These are phyloP conservation scores for Didymodactylos carnosus DNA, from an alignment of 2,888 invertebrate species.

Conservation along the genomic window DNA sequence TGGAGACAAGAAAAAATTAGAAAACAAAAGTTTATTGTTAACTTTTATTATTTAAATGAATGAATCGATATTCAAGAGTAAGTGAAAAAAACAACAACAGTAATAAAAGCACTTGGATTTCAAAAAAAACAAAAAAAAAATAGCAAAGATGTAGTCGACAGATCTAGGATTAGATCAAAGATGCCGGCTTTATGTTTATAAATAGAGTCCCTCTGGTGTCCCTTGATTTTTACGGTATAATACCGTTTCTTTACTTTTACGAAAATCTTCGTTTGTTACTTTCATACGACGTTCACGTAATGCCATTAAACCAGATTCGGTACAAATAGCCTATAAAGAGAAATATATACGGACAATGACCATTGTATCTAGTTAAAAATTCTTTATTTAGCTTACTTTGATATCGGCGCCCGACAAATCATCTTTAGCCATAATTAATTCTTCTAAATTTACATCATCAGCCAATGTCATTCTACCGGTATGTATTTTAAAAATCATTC, in stretches of 20 bases:
- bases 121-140: neutral
- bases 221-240: conserved; percentile 96
- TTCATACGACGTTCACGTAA: conserved; percentile 93
- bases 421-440: conserved; percentile 96
- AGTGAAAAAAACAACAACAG: neutral
- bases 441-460: conserved; percentile 82
- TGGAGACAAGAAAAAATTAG: no score
- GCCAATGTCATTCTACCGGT: conserved; percentile 93
- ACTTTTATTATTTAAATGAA: no score
- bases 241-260: conserved; percentile 96
- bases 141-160: no score
- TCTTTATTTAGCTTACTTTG: conserved; percentile 25
- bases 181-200: conserved; percentile 49
- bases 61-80: no score
- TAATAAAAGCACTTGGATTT: neutral
- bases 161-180: no score
- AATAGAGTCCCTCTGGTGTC: conserved; percentile 90
- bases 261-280: conserved; percentile 96
- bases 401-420: conserved; percentile 71
- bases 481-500: conserved; percentile 88
- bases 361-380: neutral
- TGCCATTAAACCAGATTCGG: conserved; percentile 94
- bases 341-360: neutral
- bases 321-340: conserved; percentile 56
- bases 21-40: no score